Conservation (phyloP, 1,140 invertebrate genomes). For the Cyclina sinensis region DNA sequence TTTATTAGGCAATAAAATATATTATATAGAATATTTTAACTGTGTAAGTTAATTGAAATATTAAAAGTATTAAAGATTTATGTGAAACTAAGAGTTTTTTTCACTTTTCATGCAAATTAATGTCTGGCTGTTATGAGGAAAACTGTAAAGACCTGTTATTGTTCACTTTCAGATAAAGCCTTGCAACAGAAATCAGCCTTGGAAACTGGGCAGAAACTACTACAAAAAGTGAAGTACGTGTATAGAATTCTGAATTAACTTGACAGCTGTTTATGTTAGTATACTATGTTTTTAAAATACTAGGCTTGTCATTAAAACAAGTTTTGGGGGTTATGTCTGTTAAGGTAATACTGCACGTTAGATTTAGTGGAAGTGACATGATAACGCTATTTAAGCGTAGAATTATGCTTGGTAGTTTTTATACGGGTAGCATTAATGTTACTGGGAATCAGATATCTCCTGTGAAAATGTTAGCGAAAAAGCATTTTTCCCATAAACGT, state of each 20-base stretch:
- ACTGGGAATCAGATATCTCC: conserved; percentile 21
- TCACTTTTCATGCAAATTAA: conserved; percentile 28
- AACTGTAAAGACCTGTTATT: conserved; percentile 23
- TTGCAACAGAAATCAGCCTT: conserved; percentile 26
- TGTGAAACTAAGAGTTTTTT: conserved; percentile 24
- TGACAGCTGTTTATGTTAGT: conserved; percentile 27
- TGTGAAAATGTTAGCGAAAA: conserved; percentile 16
- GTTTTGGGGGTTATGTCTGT: conserved; percentile 20
- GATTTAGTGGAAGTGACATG: conserved; percentile 21
- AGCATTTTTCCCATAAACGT: conserved; percentile 21
- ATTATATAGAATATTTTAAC: conserved; percentile 30
- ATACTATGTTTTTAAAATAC: conserved; percentile 20
- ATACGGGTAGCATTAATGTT: conserved; percentile 27
- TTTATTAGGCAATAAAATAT: conserved; percentile 23
- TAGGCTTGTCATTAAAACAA: conserved; percentile 28
- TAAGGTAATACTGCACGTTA: conserved; percentile 22
- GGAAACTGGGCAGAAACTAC: conserved; percentile 25
- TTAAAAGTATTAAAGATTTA: conserved; percentile 30
- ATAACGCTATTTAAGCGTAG: conserved; percentile 17
- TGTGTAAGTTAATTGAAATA: conserved; percentile 29
- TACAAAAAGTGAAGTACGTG: conserved; percentile 10
- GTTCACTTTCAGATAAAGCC: conserved; percentile 23
- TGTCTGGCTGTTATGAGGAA: conserved; percentile 23
- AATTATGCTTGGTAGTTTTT: conserved; percentile 28
- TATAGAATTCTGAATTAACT: conserved; percentile 29